Evolutionary conservation across 2,888 invertebrate species (phyloP).

Genomic region (Smittia sp.): DNA sequence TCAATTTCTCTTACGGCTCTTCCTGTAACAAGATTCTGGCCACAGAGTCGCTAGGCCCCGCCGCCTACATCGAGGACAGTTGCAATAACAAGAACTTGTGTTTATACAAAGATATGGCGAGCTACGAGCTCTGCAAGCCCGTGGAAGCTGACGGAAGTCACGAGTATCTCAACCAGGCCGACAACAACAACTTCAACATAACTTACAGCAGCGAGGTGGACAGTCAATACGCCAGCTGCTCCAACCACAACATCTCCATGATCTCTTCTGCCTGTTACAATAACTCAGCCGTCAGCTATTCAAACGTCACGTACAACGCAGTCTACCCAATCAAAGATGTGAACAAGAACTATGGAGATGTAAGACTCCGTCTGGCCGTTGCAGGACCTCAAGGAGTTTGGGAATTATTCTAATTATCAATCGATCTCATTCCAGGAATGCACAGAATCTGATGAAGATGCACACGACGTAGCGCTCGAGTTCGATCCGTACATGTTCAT

Average conservation of each 20-base stretch:
- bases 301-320: background rate
- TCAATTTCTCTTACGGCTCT: background rate
- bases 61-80: slow-evolving; percentile 27
- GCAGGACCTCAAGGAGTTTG: background rate
- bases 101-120: slow-evolving; percentile 22
- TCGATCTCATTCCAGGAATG: slow-evolving; percentile 44
- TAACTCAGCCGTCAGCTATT: slow-evolving; percentile 11
- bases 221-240: slow-evolving; percentile 35
- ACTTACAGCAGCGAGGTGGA: slow-evolving; percentile 1
- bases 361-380: background rate
- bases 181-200: slow-evolving; percentile 33
- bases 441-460: slow-evolving; percentile 44
- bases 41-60: background rate
- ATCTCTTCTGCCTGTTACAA: slow-evolving; percentile 25
- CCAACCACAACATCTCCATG: slow-evolving; percentile 26
- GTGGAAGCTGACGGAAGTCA: slow-evolving; percentile 12
- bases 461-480: slow-evolving; percentile 47
- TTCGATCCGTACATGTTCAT: slow-evolving; percentile 91
- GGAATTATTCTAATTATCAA: background rate
- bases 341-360: slow-evolving; percentile 38
- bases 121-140: slow-evolving; percentile 26
- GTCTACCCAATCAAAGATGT: slow-evolving; percentile 25
- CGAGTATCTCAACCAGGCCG: slow-evolving; percentile 26
- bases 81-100: slow-evolving; percentile 27
- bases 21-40: background rate